Conservation (phyloP, 1,140 invertebrate species). For the Drepana arcuata region DNA sequence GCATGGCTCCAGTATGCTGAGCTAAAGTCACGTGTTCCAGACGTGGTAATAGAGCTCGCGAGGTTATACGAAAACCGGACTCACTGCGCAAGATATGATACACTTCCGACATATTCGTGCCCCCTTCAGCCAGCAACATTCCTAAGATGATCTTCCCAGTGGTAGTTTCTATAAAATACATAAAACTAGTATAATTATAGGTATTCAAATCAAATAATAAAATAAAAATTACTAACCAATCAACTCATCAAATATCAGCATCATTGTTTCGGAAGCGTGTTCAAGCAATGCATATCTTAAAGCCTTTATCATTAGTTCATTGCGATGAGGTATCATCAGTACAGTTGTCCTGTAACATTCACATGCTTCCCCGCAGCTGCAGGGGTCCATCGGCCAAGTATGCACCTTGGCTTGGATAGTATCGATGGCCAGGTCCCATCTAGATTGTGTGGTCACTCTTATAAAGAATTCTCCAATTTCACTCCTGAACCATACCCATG, state of each 20-base stretch:
- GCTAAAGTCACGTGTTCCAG: constrained; percentile 30
- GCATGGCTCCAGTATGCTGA: constrained; percentile 31
- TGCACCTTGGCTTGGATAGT: constrained; percentile 37
- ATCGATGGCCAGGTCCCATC: constrained; percentile 51
- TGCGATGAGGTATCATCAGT: constrained; percentile 47
- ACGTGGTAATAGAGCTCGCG: constrained; percentile 29
- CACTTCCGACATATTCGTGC: constrained; percentile 46
- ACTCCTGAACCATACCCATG: constrained; percentile 56
- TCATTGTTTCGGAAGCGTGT: constrained; percentile 42
- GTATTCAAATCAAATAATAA: constrained; percentile 2
- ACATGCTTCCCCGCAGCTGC: constrained; percentile 50
- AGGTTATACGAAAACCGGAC: constrained; percentile 34
- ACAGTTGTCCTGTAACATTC: constrained; percentile 50
- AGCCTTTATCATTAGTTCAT: constrained; percentile 50
- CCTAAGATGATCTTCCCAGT: constrained; percentile 46
- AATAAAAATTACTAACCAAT: constrained; percentile 27
- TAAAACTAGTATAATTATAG: constrained; percentile 2
- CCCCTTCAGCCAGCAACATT: constrained; percentile 47
- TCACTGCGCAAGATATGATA: constrained; percentile 43
- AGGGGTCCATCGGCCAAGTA: constrained; percentile 47
- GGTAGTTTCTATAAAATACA: constrained; percentile 31
- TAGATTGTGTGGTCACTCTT: constrained; percentile 43
- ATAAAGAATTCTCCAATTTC: constrained; percentile 54
- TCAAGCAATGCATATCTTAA: constrained; percentile 45
- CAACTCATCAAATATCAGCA: constrained; percentile 45